phyloP scores from a whole-genome alignment of 64 coral and sea anemone species.

The Cladopsammia gracilis region DNA sequence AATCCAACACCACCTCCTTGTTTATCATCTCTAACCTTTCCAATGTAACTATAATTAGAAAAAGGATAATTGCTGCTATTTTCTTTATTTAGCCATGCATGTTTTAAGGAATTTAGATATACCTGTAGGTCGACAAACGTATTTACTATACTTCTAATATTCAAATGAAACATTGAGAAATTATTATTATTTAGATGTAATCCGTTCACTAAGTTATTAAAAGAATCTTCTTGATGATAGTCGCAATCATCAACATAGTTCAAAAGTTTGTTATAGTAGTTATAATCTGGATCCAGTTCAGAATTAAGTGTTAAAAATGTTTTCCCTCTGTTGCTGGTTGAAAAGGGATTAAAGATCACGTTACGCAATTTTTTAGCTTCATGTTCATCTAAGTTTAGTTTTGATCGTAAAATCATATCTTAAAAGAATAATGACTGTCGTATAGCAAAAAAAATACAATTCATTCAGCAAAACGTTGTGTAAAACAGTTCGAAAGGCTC shows the following conservation, averaged over 20 bases:
- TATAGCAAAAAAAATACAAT: no score
- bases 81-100: slow-evolving; percentile 48
- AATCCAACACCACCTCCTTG: no score
- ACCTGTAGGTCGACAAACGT: slow-evolving; percentile 28
- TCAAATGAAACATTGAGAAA: slow-evolving; percentile 42
- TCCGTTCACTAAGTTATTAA: background rate
- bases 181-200: background rate
- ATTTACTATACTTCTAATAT: no score
- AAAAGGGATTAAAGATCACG: slow-evolving; percentile 59
- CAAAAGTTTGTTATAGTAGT: background rate
- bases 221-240: background rate
- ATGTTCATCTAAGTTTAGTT: background rate
- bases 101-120: slow-evolving; percentile 36
- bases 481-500: no score
- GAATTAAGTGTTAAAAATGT: slow-evolving; percentile 43
- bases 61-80: no score
- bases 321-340: slow-evolving; percentile 21
- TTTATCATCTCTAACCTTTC: no score
- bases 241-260: background rate
- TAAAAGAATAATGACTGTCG: no score
- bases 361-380: background rate
- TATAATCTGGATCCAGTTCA: slow-evolving; percentile 47
- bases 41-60: slow-evolving; percentile 51
- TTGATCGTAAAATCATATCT: background rate
- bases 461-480: no score